These are phyloP conservation scores for Casuarius casuarius DNA, from an alignment of 2,113 vertebrate genomes.

Conservation along the genomic window DNA sequence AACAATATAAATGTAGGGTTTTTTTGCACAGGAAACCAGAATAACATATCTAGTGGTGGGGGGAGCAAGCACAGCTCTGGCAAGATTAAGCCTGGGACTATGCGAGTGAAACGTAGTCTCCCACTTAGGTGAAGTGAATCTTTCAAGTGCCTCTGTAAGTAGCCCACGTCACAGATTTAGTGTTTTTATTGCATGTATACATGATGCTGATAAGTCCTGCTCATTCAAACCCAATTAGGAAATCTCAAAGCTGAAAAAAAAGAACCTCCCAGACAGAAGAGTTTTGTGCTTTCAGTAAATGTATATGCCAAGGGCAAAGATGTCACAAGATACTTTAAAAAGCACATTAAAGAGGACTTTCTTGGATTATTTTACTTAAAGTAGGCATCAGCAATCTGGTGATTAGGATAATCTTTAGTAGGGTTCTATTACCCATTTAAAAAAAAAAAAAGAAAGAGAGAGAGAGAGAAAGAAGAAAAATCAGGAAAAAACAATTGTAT, in stretches of 20 bases:
- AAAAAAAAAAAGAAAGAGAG: neutral
- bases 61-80: neutral
- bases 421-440: neutral
- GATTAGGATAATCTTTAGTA: neutral
- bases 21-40: neutral
- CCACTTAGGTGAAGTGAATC: neutral
- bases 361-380: neutral
- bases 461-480: neutral
- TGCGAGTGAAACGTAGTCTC: neutral
- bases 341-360: neutral
- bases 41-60: neutral
- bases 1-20: neutral
- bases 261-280: neutral
- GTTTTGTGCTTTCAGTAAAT: neutral
- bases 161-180: neutral
- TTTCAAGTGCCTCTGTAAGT: neutral
- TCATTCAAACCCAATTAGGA: neutral
- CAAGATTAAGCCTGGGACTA: neutral
- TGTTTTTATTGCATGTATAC: neutral
- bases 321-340: neutral
- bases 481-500: neutral
- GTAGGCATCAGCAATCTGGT: neutral
- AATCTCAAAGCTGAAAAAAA: neutral
- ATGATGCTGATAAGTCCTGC: neutral
- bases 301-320: neutral